These are phyloP conservation scores for Calidris pugnax DNA, from an alignment of 2,113 vertebrate genomes.

Conservation along the genomic window DNA sequence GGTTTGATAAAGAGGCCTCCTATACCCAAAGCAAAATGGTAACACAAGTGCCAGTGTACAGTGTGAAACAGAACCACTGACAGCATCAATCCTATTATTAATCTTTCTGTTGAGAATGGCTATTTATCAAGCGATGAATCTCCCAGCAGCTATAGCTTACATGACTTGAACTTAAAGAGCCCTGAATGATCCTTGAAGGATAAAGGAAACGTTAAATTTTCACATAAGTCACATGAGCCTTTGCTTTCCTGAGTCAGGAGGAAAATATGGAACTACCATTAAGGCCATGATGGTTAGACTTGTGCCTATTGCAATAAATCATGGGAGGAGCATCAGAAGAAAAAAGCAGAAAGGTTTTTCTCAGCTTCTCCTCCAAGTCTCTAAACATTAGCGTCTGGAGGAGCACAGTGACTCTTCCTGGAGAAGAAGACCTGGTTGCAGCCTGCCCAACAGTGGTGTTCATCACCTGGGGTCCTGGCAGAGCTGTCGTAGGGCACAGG, in stretches of 20 bases:
- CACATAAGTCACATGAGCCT: background rate
- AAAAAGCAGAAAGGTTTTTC: background rate
- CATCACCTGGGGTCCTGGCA: background rate
- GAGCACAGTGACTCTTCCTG: background rate
- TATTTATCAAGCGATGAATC: background rate
- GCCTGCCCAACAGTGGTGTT: background rate
- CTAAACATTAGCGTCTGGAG: background rate
- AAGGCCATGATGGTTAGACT: background rate
- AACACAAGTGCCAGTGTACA: background rate
- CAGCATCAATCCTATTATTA: background rate
- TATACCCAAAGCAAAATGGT: conserved; percentile 18
- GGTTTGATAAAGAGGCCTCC: conserved; percentile 28
- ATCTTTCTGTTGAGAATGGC: conserved; percentile 7
- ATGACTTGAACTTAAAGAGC: conserved; percentile 10
- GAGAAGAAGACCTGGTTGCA: background rate
- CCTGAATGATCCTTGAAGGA: background rate
- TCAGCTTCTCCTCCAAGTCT: background rate
- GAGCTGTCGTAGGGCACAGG: background rate
- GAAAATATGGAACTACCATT: background rate
- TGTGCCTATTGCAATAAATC: background rate
- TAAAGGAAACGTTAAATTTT: conserved; percentile 8
- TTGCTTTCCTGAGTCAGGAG: background rate
- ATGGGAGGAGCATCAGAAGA: background rate
- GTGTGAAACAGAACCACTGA: background rate
- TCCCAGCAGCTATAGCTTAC: background rate